Conservation (phyloP, 2,888 invertebrate genomes). For the Philereme transversata region DNA sequence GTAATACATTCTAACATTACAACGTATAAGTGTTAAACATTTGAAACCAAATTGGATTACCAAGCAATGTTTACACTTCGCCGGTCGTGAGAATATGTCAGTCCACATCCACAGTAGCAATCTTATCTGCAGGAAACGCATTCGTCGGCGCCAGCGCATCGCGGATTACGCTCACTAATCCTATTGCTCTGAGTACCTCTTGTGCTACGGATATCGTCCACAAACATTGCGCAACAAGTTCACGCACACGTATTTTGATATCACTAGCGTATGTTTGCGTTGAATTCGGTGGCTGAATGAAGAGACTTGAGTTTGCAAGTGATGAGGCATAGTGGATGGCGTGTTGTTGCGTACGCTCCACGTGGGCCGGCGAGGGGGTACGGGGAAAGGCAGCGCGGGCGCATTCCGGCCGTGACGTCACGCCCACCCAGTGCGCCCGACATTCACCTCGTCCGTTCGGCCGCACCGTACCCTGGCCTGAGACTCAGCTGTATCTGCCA, state of each 20-base stretch:
- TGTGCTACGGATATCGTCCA: slow-evolving; percentile 43
- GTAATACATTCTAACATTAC: background rate
- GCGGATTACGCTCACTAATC: slow-evolving; percentile 66
- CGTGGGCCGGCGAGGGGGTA: slow-evolving; percentile 57
- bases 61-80: slow-evolving; percentile 27
- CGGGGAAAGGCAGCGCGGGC: slow-evolving; percentile 63
- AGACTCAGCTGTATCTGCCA: slow-evolving; percentile 63
- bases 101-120: slow-evolving; percentile 53
- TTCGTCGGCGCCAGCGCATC: slow-evolving; percentile 64
- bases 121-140: slow-evolving; percentile 78
- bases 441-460: slow-evolving; percentile 72
- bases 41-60: slow-evolving; percentile 20
- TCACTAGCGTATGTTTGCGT: slow-evolving; percentile 39
- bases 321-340: slow-evolving; percentile 49
- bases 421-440: slow-evolving; percentile 80
- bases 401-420: slow-evolving; percentile 83
- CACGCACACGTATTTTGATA: slow-evolving; percentile 12
- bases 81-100: slow-evolving; percentile 56
- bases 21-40: slow-evolving; percentile 4
- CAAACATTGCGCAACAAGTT: slow-evolving; percentile 34
- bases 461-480: slow-evolving; percentile 49
- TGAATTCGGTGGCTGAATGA: slow-evolving; percentile 66
- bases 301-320: slow-evolving; percentile 49
- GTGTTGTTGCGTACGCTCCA: slow-evolving; percentile 69
- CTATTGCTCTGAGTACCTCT: slow-evolving; percentile 42